phyloP scores from a whole-genome alignment of 2,797 vertebrate species.

The Cephalopachus bancanus region DNA sequence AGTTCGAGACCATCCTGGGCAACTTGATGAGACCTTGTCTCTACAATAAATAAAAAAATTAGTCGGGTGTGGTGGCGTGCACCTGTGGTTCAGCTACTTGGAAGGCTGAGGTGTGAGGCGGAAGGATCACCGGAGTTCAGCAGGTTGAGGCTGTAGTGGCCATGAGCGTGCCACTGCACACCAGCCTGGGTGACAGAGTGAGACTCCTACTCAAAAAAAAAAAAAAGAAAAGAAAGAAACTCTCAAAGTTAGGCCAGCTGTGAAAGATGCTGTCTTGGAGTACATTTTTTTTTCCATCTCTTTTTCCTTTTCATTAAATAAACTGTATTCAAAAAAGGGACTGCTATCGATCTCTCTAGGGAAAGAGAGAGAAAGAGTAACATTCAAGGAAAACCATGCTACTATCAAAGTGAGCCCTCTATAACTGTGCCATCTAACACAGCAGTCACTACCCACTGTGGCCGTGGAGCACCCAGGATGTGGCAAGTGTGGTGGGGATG shows the following conservation, averaged over 20 bases:
- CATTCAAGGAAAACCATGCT: background rate
- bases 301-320: background rate
- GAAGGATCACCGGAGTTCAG: too few relatives aligned
- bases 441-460: background rate
- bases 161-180: too few relatives aligned
- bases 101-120: too few relatives aligned
- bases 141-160: too few relatives aligned
- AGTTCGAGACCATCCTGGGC: too few relatives aligned
- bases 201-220: too few relatives aligned
- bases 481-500: background rate
- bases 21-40: too few relatives aligned
- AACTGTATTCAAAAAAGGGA: background rate
- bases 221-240: too few relatives aligned
- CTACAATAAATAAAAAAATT: too few relatives aligned
- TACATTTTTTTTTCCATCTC: background rate
- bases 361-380: background rate
- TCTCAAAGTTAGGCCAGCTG: background rate
- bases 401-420: background rate
- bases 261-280: background rate
- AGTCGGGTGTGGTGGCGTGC: too few relatives aligned
- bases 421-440: background rate
- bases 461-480: background rate
- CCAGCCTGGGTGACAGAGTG: too few relatives aligned
- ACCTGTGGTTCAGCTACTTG: too few relatives aligned
- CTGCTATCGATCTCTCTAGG: background rate